phyloP scores from a whole-genome alignment of 2,888 invertebrate genomes.

The Oxycera nigricornis region DNA sequence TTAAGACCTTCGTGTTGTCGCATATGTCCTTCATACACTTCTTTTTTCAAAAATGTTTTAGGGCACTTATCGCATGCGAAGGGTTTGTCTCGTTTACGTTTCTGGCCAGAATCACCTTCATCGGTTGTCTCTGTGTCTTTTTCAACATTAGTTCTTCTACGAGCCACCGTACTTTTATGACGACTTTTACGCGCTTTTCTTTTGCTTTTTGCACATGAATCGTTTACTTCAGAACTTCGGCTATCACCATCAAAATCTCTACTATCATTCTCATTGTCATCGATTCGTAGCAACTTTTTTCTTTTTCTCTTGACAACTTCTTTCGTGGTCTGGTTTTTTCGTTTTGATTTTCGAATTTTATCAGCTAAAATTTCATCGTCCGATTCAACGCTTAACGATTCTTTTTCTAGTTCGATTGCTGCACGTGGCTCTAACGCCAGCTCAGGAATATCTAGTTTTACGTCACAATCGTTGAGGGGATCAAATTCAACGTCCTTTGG shows the following conservation, averaged over 20 bases:
- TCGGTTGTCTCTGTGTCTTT: neutral
- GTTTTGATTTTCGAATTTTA: neutral
- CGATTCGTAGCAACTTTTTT: too few species aligned
- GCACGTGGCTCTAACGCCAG: too few species aligned
- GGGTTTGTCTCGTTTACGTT: neutral
- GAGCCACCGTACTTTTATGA: too few species aligned
- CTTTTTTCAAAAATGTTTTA: slow-evolving; percentile 41
- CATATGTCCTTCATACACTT: slow-evolving; percentile 43
- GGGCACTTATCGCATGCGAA: slow-evolving; percentile 39
- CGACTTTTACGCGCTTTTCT: too few species aligned
- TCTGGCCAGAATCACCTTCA: neutral
- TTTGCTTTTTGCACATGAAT: too few species aligned
- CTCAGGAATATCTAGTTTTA: neutral
- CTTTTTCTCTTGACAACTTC: neutral
- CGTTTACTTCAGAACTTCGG: too few species aligned
- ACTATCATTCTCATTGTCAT: neutral
- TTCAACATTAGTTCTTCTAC: neutral
- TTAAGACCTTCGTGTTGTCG: slow-evolving; percentile 45
- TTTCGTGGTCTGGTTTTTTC: neutral
- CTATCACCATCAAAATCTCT: neutral
- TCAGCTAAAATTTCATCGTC: slow-evolving; percentile 11
- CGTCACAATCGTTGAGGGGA: neutral
- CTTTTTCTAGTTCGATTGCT: neutral
- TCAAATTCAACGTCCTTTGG: neutral
- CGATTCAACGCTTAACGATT: neutral